Conservation (phyloP, 2,888 invertebrate species). For the Lydus trimaculatus region DNA sequence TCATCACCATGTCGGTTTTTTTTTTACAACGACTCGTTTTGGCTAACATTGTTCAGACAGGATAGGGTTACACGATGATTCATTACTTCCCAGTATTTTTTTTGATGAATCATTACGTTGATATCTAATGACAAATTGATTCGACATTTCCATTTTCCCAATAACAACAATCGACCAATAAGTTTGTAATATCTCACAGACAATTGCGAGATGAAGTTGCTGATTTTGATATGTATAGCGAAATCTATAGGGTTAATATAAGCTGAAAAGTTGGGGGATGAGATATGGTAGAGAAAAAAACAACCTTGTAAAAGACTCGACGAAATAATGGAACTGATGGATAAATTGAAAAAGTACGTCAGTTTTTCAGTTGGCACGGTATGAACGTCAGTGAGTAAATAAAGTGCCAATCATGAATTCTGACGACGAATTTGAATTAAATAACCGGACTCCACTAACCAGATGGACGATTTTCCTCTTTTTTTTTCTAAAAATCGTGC, state of each 20-base stretch:
- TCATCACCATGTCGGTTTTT: not conserved
- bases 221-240: not conserved
- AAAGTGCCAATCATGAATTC: constrained; percentile 5
- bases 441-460: not conserved
- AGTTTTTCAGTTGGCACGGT: not conserved
- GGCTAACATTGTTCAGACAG: constrained; percentile 9
- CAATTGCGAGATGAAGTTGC: not conserved
- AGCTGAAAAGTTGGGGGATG: not conserved
- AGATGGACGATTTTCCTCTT: not conserved
- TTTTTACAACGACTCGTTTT: not conserved
- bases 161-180: not conserved
- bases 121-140: constrained; percentile 43
- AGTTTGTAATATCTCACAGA: not conserved
- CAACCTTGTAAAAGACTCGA: not conserved
- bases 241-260: not conserved
- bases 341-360: not conserved
- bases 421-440: constrained; percentile 3
- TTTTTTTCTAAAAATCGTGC: not conserved
- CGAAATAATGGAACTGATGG: not conserved
- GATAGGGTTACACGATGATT: constrained; percentile 44
- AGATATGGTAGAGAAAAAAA: not conserved
- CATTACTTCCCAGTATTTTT: constrained; percentile 45
- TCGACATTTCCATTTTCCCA: constrained; percentile 13
- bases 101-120: constrained; percentile 47
- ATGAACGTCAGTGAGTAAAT: not conserved